phyloP scores from a whole-genome alignment of 2,888 invertebrate genomes.

The Drosophila paranaensis region DNA sequence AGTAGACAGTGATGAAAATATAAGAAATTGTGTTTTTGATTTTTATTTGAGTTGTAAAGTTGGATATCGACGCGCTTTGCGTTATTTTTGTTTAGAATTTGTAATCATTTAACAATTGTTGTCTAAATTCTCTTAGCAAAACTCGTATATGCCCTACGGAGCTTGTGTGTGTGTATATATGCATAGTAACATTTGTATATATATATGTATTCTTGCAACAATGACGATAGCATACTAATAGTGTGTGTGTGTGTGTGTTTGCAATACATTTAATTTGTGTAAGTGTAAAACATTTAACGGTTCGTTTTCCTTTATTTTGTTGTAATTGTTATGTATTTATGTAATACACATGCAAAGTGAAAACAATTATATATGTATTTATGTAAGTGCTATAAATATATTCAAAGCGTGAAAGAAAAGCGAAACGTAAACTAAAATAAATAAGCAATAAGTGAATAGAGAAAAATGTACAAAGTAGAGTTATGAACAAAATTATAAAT shows the following conservation, averaged over 20 bases:
- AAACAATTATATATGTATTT: constrained; percentile 21
- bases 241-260: not conserved
- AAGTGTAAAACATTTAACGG: constrained; percentile 19
- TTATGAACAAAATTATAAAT: constrained; percentile 37
- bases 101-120: constrained; percentile 28
- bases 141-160: constrained; percentile 10
- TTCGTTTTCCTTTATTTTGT: constrained; percentile 1
- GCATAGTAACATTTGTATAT: constrained; percentile 33
- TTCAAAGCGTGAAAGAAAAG: constrained; percentile 29
- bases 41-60: constrained; percentile 29
- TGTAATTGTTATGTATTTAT: constrained; percentile 18
- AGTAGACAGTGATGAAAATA: not conserved
- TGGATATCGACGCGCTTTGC: constrained; percentile 9
- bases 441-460: constrained; percentile 34
- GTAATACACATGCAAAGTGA: constrained; percentile 12
- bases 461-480: constrained; percentile 26
- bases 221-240: constrained; percentile 31
- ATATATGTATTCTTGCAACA: constrained; percentile 38
- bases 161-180: constrained; percentile 8
- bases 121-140: constrained; percentile 35
- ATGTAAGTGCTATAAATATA: constrained; percentile 25
- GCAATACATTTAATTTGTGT: constrained; percentile 13
- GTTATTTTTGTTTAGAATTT: constrained; percentile 15
- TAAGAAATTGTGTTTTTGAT: not conserved
- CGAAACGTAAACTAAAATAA: constrained; percentile 46